These are phyloP conservation scores for Peromyscus californicus DNA, from an alignment of 2,113 vertebrate genomes.

Conservation along the genomic window DNA sequence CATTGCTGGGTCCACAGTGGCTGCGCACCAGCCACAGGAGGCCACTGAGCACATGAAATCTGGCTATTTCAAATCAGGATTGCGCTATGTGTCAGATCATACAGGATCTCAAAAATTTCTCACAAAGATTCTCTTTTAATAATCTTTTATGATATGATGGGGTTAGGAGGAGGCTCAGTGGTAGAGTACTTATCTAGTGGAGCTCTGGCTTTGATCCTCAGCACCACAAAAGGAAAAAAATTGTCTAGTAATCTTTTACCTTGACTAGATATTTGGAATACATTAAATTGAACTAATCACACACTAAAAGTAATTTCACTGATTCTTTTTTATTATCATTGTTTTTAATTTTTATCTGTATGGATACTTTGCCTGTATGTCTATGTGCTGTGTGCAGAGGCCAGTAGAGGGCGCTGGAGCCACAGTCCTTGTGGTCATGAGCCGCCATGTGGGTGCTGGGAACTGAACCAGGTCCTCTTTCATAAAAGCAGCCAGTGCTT, in stretches of 20 bases:
- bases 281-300: conserved; percentile 7
- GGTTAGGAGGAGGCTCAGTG: background rate
- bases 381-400: background rate
- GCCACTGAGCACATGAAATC: background rate
- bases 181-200: background rate
- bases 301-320: conserved; percentile 31
- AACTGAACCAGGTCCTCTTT: background rate
- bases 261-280: conserved; percentile 6
- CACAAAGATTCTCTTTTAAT: background rate
- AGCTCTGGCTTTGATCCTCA: background rate
- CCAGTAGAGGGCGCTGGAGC: background rate
- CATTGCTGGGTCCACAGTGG: rapidly evolving
- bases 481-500: background rate
- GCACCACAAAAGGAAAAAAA: background rate
- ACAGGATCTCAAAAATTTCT: background rate
- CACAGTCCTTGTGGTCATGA: background rate
- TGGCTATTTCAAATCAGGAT: background rate
- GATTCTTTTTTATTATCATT: background rate
- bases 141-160: background rate
- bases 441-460: background rate
- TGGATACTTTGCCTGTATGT: background rate
- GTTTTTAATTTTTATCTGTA: background rate
- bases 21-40: rapidly evolving
- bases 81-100: background rate
- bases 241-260: background rate